Base-by-base conservation (phyloP, 1,140 invertebrate genomes). In the Trissolcus basalis region DNA sequence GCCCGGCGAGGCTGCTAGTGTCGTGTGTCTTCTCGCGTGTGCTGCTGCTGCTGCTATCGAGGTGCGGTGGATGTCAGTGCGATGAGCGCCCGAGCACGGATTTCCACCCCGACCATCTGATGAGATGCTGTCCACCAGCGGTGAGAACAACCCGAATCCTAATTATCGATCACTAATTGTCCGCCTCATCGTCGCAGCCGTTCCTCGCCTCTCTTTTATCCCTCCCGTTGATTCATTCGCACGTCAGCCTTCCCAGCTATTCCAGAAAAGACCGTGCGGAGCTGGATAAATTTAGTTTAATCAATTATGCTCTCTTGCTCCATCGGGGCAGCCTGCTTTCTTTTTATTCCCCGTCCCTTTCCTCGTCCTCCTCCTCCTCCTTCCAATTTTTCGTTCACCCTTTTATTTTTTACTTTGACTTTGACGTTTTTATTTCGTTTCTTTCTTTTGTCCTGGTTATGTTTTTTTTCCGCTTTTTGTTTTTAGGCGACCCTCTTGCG, bases 71-170 rank as follows among this genome's bases (percentile, higher is more conserved):
- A 27, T 27, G 19, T 6, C 53, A 60, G 59, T 72, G 69, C 58
- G 63, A 78, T 78, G 69, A 71, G 59, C 54, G 72, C 64, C 63
- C 68, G 47, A 5, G 43, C 41, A 61, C 59, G 70, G 76, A 74
- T 67, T 58, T 70, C 33, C 55, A 56, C 63, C 43, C 55, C n/a
- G 33, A 49, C 32, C 19, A 6, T 27, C 53, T 56, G 55, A 59
- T 59, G 59, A 72, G 68, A 77, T 77, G 68, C 51, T 69, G 67
- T 72, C 72, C 27, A 44, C 47, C 61, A 60, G 59, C 50, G 77
- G 77, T 75, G 54, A 68, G 71, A 35, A 9, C 50, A 11, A 9
- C 36, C 36, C 36, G 9, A n/a, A 39, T n/a, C 36, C n/a, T 39
- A 39, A 11, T 39, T 39, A 27, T 27, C 19, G 19, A 27, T 27